Conservation (phyloP, 2,797 vertebrate genomes). For the Chiloscyllium punctatum region DNA sequence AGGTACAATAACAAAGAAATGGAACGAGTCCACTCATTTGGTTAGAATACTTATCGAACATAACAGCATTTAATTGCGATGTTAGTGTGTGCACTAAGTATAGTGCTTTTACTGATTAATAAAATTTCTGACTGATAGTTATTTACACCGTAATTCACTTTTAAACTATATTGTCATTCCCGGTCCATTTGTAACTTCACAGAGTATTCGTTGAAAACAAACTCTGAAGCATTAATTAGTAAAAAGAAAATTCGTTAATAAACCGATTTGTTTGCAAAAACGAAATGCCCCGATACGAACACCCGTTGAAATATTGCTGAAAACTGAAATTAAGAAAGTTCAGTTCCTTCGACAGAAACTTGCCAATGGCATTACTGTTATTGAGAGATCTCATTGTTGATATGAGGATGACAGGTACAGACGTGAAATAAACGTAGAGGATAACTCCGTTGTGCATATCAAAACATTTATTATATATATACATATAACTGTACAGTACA, state of each 20-base stretch:
- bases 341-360: neutral
- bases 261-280: neutral
- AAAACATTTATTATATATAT: slow-evolving; percentile 38
- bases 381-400: too few species aligned
- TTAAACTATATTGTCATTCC: neutral
- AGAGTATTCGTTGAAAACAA: neutral
- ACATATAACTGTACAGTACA: slow-evolving; percentile 24
- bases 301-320: neutral
- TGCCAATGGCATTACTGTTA: too few species aligned
- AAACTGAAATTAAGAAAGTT: neutral
- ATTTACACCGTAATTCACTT: neutral
- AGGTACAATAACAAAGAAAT: neutral
- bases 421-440: neutral
- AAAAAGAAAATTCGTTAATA: neutral
- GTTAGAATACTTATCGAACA: neutral
- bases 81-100: neutral
- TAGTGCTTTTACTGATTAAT: neutral
- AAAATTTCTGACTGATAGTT: neutral
- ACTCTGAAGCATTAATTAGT: neutral
- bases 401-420: neutral
- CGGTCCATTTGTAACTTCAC: neutral
- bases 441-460: slow-evolving; percentile 15
- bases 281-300: neutral
- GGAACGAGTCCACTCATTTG: neutral
- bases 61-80: neutral